Conservation (phyloP, 2,797 vertebrate genomes). For the Karalla daura region DNA sequence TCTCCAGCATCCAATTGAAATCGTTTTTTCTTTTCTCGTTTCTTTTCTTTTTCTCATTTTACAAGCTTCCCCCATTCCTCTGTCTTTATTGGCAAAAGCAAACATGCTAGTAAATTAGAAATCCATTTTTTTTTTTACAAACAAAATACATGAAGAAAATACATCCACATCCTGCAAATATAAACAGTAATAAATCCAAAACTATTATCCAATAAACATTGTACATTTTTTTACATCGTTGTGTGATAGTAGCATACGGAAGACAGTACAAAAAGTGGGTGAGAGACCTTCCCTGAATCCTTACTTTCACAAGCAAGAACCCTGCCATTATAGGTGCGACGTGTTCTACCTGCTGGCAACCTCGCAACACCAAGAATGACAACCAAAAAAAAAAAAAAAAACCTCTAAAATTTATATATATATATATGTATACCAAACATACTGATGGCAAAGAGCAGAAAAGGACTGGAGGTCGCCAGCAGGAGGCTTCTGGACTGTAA, state of each 20-base stretch:
- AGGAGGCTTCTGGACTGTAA: slow-evolving; percentile 22
- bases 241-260: slow-evolving; percentile 73
- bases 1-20: slow-evolving; percentile 64
- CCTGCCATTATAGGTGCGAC: slow-evolving; percentile 17
- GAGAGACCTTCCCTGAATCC: slow-evolving; percentile 49
- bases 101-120: slow-evolving; percentile 98
- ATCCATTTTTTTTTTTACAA: slow-evolving; percentile 91
- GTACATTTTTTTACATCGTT: slow-evolving; percentile 90
- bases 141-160: slow-evolving; percentile 95
- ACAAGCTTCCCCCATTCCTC: slow-evolving; percentile 90
- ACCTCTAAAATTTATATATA: too few species aligned
- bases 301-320: slow-evolving; percentile 45
- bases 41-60: slow-evolving; percentile 49
- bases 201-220: slow-evolving; percentile 86
- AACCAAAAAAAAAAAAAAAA: too few species aligned
- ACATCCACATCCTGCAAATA: slow-evolving; percentile 98
- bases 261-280: slow-evolving; percentile 70
- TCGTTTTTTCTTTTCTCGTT: slow-evolving; percentile 45
- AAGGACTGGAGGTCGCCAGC: slow-evolving; percentile 33
- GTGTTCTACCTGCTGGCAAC: slow-evolving; percentile 46
- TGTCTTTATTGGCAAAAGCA: slow-evolving; percentile 99
- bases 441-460: neutral
- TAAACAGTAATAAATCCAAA: slow-evolving; percentile 99
- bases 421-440: neutral
- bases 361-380: too few species aligned